phyloP scores from a whole-genome alignment of 2,113 vertebrate species.

The Numenius arquata region DNA sequence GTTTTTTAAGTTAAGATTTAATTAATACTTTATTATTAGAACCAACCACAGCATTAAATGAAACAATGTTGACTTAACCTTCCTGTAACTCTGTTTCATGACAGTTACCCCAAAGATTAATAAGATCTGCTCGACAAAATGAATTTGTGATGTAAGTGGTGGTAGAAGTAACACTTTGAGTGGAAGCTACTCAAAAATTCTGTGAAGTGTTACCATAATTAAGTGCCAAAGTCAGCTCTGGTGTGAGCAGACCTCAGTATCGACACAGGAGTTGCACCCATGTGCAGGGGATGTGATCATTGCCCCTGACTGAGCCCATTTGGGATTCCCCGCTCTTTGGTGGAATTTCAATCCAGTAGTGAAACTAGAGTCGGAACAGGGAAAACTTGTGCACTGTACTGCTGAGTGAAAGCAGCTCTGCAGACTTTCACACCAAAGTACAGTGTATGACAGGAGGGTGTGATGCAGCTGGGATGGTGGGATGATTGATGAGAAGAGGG shows the following conservation, averaged over 20 bases:
- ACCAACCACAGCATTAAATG: background rate
- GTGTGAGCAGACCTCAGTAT: background rate
- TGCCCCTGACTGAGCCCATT: background rate
- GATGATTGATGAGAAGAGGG: accelerated
- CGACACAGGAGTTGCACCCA: background rate
- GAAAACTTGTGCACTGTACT: background rate
- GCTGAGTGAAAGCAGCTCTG: background rate
- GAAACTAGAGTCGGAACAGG: background rate
- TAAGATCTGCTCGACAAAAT: background rate
- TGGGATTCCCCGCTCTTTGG: background rate
- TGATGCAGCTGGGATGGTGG: background rate
- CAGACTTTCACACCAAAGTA: background rate
- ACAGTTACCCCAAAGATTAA: constrained; percentile 21
- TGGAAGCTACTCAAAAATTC: constrained; percentile 36
- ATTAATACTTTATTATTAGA: constrained; percentile 9
- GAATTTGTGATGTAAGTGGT: background rate
- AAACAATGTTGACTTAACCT: constrained; percentile 17
- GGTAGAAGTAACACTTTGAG: constrained; percentile 22
- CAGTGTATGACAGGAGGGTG: accelerated
- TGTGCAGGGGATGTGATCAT: accelerated
- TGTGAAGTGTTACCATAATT: background rate
- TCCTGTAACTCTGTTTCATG: background rate
- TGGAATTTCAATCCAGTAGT: background rate
- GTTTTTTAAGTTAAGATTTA: constrained; percentile 35
- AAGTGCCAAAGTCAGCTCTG: background rate